phyloP scores from a whole-genome alignment of 2,888 invertebrate species.

The Anoncus sp. region DNA sequence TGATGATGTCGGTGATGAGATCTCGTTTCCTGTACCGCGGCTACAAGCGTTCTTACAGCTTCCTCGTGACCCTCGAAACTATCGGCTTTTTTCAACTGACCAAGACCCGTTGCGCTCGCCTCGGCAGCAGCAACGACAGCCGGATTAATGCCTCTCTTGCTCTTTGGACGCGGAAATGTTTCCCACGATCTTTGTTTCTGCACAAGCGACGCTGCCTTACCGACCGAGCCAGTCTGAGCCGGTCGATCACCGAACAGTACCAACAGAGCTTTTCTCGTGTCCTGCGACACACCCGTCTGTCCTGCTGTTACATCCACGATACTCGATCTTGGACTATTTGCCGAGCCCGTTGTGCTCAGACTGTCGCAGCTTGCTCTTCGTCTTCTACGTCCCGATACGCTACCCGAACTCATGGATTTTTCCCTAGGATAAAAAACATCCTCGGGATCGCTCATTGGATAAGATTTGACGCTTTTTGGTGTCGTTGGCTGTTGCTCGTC shows the following conservation, averaged over 20 bases:
- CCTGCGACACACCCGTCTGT: constrained; percentile 72
- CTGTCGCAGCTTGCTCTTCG: constrained; percentile 85
- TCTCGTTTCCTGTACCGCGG: constrained; percentile 88
- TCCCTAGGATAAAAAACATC: constrained; percentile 84
- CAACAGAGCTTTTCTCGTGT: constrained; percentile 84
- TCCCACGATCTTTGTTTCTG: constrained; percentile 88
- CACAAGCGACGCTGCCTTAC: constrained; percentile 79
- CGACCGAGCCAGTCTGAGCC: constrained; percentile 72
- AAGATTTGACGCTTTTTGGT: constrained; percentile 82
- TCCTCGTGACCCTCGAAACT: constrained; percentile 89
- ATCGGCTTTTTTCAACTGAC: constrained; percentile 86
- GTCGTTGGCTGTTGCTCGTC: constrained; percentile 71
- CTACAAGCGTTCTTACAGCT: constrained; percentile 87
- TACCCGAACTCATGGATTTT: constrained; percentile 61
- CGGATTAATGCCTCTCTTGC: constrained; percentile 73
- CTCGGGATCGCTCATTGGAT: constrained; percentile 86
- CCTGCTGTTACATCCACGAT: constrained; percentile 81
- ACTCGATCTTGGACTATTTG: constrained; percentile 85
- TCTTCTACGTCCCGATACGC: constrained; percentile 71
- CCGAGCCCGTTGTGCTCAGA: constrained; percentile 84
- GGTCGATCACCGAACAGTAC: constrained; percentile 83
- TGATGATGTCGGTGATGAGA: constrained; percentile 83
- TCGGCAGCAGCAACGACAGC: constrained; percentile 67
- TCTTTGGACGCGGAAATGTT: constrained; percentile 85
- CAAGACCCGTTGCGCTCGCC: constrained; percentile 69